Evolutionary conservation across 1,140 invertebrate genomes (phyloP), one percentile per base, ranked within the genome.

Genomic region (Ostrea edulis): DNA sequence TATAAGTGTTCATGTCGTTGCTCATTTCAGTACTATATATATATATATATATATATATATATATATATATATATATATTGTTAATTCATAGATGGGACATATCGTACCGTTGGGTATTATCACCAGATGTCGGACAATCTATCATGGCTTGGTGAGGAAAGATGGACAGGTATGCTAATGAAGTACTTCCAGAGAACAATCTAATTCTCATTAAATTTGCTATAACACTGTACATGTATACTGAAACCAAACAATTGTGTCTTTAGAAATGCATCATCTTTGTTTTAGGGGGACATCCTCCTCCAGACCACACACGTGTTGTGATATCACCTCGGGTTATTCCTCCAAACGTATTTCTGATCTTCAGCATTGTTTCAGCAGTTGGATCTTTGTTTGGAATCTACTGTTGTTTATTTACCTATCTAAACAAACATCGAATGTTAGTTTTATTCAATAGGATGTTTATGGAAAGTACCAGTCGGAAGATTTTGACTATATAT

Each of bases 101-200:
- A 99, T 94, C 96, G 97, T 20, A 97, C 98, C 92, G 95, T 99
- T n/a, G 99, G 98, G 11, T 99, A 98, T 94, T 99, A 99, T 93
- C 98, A 99, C 94, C 98, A 97, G 25, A 97, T 98, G 92, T 97
- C 97, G 54, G 98, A 99, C 94, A 99, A 99, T 95, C 96, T 99
- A 2, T 98, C 98, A 1, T 99, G 98, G 98, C 96, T 97, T 62
- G 97, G 97, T 52, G 96, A 96, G 92, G 98, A 99, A 94, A 96
- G 97, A 91, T 99, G 98, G 98, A 97, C 97, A 93, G 98, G 97
- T 96, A 96, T 95, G 93, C 91, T 54, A 44, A 55, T 44, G 35
- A 44, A 44, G 35, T 44, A 44, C 35, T 44, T 44, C 2, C 35
- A 44, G 35, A 44, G 35, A 44, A 1, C 1, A 44, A 44, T 44